These are phyloP conservation scores for Galerucella pusilla DNA, from an alignment of 2,888 invertebrate species.

Conservation along the genomic window DNA sequence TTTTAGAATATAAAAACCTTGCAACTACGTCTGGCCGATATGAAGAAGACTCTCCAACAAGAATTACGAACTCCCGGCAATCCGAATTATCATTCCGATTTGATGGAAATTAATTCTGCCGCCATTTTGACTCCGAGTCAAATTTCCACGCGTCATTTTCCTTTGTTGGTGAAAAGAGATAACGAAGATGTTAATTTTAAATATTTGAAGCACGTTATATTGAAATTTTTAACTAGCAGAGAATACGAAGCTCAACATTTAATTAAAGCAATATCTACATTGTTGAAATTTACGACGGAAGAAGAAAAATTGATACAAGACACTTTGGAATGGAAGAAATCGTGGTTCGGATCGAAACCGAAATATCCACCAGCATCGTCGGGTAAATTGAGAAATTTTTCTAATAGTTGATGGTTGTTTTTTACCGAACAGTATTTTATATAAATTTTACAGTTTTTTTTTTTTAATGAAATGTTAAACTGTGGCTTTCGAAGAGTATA, in stretches of 20 bases:
- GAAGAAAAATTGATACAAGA: conserved; percentile 87
- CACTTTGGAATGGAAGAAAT: conserved; percentile 80
- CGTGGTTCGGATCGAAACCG: conserved; percentile 75
- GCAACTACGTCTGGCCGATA: conserved; percentile 87
- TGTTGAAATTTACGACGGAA: conserved; percentile 85
- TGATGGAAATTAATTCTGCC: conserved; percentile 65
- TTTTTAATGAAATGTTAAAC: background rate
- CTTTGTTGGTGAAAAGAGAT: conserved; percentile 60
- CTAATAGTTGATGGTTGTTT: conserved; percentile 69
- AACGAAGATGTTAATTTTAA: conserved; percentile 82
- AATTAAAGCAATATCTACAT: conserved; percentile 86
- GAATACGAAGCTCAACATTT: conserved; percentile 90
- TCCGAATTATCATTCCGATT: conserved; percentile 69
- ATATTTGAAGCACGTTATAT: conserved; percentile 92
- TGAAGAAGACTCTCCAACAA: conserved; percentile 91
- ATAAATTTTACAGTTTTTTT: background rate
- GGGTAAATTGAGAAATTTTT: conserved; percentile 67
- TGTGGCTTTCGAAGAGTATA: background rate
- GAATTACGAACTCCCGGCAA: conserved; percentile 74
- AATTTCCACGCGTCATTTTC: conserved; percentile 65
- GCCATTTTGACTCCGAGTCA: conserved; percentile 75
- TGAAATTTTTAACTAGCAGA: conserved; percentile 90
- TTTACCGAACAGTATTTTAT: conserved; percentile 23
- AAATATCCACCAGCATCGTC: conserved; percentile 66
- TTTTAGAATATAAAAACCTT: conserved; percentile 86